Percentiles rank a stretch among this genome's conserved stretches.
Evolutionary conservation across 2,113 vertebrate species (phyloP).

Genomic region (Gulo gulo): DNA sequence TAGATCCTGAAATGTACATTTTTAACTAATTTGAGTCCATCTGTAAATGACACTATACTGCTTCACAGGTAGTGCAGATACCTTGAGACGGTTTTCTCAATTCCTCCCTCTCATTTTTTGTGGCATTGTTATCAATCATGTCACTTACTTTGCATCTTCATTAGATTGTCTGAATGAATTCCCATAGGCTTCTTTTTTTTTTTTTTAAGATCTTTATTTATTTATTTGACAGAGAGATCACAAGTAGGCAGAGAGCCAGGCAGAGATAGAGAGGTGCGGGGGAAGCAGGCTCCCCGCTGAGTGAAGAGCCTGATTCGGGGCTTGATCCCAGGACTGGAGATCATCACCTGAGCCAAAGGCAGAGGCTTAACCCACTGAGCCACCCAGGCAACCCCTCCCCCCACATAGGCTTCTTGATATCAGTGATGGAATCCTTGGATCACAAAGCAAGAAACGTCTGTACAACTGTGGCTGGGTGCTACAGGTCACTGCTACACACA

Average conservation of each 20-base stretch:
- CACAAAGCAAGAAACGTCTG: neutral
- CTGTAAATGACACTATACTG: neutral
- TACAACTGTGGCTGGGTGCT: neutral
- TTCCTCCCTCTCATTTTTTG: neutral
- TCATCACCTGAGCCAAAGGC: too few species aligned
- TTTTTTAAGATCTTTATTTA: too few species aligned
- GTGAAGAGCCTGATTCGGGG: too few species aligned
- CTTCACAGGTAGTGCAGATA: rapidly evolving
- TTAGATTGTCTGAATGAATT: neutral
- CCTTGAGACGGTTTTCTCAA: neutral
- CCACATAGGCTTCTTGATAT: neutral
- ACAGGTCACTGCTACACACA: neutral
- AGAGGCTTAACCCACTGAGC: too few species aligned
- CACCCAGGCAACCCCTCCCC: too few species aligned
- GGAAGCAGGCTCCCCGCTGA: too few species aligned
- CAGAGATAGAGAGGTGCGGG: too few species aligned
- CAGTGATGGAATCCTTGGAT: neutral
- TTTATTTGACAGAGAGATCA: too few species aligned
- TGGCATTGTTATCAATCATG: neutral
- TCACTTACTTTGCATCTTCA: neutral
- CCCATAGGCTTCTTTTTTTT: neutral
- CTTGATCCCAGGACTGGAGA: too few species aligned
- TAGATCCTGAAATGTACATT: neutral
- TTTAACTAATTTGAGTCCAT: neutral
- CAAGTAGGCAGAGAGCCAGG: too few species aligned